These are phyloP conservation scores for Indri indri DNA, from an alignment of 2,113 vertebrate species.

Conservation along the genomic window DNA sequence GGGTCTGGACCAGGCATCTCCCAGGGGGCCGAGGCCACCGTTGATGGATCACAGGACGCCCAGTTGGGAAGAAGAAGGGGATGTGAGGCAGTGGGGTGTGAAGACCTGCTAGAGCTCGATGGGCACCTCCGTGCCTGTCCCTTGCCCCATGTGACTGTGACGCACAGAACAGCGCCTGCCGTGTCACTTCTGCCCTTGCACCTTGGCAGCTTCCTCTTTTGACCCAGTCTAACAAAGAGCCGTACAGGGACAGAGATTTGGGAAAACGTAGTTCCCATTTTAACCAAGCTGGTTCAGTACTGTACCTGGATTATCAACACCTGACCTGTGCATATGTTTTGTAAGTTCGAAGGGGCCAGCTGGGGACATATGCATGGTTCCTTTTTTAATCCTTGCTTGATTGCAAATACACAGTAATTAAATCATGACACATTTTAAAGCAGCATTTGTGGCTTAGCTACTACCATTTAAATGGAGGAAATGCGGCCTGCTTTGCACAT, in stretches of 20 bases:
- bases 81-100: neutral
- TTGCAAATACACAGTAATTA: neutral
- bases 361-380: neutral
- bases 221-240: neutral
- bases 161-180: neutral
- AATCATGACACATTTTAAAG: neutral
- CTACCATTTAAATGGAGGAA: neutral
- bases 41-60: neutral
- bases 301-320: fast-evolving
- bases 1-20: neutral
- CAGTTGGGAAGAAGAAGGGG: neutral
- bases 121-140: neutral
- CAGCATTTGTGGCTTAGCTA: neutral
- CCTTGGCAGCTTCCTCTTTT: neutral
- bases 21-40: neutral
- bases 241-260: neutral
- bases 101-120: neutral
- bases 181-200: neutral
- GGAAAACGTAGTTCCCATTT: neutral
- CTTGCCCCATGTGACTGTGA: neutral
- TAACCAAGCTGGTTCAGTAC: neutral
- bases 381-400: neutral
- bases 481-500: neutral
- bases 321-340: neutral
- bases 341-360: neutral